These are phyloP conservation scores for Echeneis naucrates DNA, from an alignment of 2,797 vertebrate species.

Conservation along the genomic window DNA sequence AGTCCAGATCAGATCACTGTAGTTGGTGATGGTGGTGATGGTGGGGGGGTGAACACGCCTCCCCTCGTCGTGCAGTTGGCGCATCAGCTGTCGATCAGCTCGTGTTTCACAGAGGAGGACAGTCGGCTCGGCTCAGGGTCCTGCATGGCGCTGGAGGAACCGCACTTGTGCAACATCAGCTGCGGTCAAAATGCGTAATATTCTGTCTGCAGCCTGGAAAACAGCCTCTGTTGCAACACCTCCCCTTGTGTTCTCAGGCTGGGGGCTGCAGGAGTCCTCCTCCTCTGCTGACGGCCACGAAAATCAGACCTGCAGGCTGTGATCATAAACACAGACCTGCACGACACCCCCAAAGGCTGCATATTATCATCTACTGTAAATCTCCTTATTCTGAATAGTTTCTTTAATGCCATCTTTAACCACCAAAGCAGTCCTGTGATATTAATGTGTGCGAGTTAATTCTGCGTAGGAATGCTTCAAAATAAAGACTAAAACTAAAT, in stretches of 20 bases:
- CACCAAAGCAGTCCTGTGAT: not conserved
- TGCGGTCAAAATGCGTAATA: slow-evolving; percentile 41
- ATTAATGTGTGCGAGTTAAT: not conserved
- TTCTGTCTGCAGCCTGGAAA: slow-evolving; percentile 16
- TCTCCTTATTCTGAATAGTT: too few species aligned
- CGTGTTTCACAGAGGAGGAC: slow-evolving; percentile 40
- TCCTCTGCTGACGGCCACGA: slow-evolving; percentile 1
- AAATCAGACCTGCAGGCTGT: slow-evolving; percentile 7
- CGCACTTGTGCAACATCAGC: slow-evolving; percentile 43
- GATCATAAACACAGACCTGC: not conserved
- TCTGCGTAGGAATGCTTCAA: not conserved
- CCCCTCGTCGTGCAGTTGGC: slow-evolving; percentile 19
- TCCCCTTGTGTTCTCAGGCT: not conserved
- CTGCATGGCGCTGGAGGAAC: not conserved
- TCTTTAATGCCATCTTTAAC: not conserved
- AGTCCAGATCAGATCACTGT: not conserved
- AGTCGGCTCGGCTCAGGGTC: not conserved
- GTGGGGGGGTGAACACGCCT: slow-evolving; percentile 54
- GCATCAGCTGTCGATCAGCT: slow-evolving; percentile 63
- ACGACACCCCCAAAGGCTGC: not conserved
- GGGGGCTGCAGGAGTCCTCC: too few species aligned
- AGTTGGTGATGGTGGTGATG: too few species aligned
- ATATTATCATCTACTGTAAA: not conserved
- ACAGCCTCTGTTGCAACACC: slow-evolving; percentile 40
- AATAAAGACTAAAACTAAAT: slow-evolving; percentile 6